A percentile compares a stretch with the other conserved stretches of the same genome.
phyloP scores from a whole-genome alignment of 1,140 invertebrate genomes.

The Drosophila teissieri region DNA sequence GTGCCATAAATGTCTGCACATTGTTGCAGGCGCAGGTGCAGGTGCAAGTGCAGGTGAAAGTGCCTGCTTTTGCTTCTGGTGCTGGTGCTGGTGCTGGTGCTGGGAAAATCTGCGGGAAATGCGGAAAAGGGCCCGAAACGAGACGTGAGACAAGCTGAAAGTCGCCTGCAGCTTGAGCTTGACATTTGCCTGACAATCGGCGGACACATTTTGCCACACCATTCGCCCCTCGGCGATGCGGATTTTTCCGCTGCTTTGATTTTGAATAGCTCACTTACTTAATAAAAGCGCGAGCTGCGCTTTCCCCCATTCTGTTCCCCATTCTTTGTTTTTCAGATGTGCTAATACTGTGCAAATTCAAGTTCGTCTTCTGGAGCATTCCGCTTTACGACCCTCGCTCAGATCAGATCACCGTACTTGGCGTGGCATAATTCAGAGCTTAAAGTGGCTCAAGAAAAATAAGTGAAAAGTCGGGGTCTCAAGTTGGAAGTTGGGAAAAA shows the following conservation, averaged over 20 bases:
- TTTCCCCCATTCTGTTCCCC: background rate
- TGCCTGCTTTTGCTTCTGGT: constrained; percentile 35
- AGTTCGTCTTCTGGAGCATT: constrained; percentile 48
- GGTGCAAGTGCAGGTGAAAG: background rate
- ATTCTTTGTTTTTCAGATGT: background rate
- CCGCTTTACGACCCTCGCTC: constrained; percentile 15
- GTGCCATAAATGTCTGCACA: constrained; percentile 76
- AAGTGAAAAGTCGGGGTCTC: background rate
- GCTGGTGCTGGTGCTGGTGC: background rate
- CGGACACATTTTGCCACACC: constrained; percentile 24
- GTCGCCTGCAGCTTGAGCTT: constrained; percentile 49
- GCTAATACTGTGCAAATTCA: constrained; percentile 72
- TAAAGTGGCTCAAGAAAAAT: constrained; percentile 10
- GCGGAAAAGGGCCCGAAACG: constrained; percentile 4
- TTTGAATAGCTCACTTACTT: constrained; percentile 78
- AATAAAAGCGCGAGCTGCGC: constrained; percentile 60
- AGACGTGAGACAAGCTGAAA: constrained; percentile 32
- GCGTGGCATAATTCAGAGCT: constrained; percentile 43
- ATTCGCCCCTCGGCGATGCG: constrained; percentile 1
- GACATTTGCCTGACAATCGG: constrained; percentile 65
- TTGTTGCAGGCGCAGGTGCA: constrained; percentile 61
- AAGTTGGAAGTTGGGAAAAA: background rate
- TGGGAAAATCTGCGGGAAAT: constrained; percentile 8
- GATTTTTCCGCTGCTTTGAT: constrained; percentile 75
- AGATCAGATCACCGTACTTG: constrained; percentile 66